Conservation (phyloP, 2,888 invertebrate genomes). For the Corbicula japonica region DNA sequence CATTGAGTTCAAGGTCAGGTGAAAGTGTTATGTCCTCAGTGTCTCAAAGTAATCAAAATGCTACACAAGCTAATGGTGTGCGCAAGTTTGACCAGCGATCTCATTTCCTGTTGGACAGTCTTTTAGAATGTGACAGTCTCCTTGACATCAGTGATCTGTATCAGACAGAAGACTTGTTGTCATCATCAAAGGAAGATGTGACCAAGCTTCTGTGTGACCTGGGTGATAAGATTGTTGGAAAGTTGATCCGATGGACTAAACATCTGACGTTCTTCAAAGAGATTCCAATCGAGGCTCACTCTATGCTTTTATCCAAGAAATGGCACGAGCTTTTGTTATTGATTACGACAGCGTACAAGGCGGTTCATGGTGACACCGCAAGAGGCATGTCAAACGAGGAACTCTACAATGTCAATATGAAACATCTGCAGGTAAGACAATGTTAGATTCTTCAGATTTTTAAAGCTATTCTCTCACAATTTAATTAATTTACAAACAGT, state of each 20-base stretch:
- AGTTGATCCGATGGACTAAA: slow-evolving; percentile 99
- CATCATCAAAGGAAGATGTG: slow-evolving; percentile 90
- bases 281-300: slow-evolving; percentile 95
- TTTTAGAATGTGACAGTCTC: slow-evolving; percentile 72
- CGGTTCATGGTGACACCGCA: slow-evolving; percentile 35
- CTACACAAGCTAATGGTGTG: background rate
- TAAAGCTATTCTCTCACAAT: too few relatives aligned
- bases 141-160: slow-evolving; percentile 75
- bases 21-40: background rate
- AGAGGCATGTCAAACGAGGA: slow-evolving; percentile 58
- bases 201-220: slow-evolving; percentile 93
- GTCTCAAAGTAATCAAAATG: background rate
- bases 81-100: slow-evolving; percentile 7
- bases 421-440: slow-evolving; percentile 68
- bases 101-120: slow-evolving; percentile 61
- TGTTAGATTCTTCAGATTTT: too few relatives aligned
- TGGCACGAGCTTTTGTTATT: slow-evolving; percentile 91
- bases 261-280: slow-evolving; percentile 98
- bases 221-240: slow-evolving; percentile 99
- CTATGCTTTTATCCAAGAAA: slow-evolving; percentile 97
- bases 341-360: slow-evolving; percentile 75
- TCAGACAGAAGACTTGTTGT: slow-evolving; percentile 69
- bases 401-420: slow-evolving; percentile 73
- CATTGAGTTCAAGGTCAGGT: background rate
- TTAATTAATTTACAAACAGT: too few relatives aligned